A percentile compares a stretch with the other conserved stretches of the same genome.
These are phyloP conservation scores for Mola mola DNA, from an alignment of 2,113 vertebrate genomes.

Conservation along the genomic window DNA sequence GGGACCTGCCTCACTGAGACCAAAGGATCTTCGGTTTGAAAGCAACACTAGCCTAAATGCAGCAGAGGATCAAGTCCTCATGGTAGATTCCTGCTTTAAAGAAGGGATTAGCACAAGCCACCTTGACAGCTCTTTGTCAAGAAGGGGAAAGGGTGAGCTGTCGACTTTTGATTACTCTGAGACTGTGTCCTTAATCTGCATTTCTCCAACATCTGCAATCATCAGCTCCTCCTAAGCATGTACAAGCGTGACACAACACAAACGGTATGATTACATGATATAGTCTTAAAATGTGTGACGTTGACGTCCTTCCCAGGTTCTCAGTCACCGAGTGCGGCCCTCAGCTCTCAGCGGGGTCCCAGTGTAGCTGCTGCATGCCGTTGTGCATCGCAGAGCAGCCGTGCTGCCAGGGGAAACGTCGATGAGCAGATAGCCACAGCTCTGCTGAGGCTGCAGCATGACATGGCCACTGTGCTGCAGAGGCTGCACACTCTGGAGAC, in stretches of 20 bases:
- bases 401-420: slow-evolving; percentile 73
- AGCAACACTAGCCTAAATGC: slow-evolving; percentile 82
- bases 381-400: slow-evolving; percentile 60
- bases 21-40: slow-evolving; percentile 66
- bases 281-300: not conserved
- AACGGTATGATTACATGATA: too few species aligned
- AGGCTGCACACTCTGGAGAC: slow-evolving; percentile 88
- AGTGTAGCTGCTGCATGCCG: slow-evolving; percentile 72
- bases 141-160: slow-evolving; percentile 84
- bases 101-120: slow-evolving; percentile 74
- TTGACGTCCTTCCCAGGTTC: slow-evolving; percentile 72
- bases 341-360: slow-evolving; percentile 56
- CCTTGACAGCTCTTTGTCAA: slow-evolving; percentile 77
- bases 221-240: too few species aligned
- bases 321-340: slow-evolving; percentile 70
- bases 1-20: slow-evolving; percentile 33
- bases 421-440: slow-evolving; percentile 87
- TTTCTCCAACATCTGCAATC: too few species aligned
- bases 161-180: not conserved
- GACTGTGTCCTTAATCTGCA: not conserved
- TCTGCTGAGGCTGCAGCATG: slow-evolving; percentile 87
- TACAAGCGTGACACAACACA: too few species aligned
- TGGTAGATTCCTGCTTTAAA: slow-evolving; percentile 72
- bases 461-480: slow-evolving; percentile 90
- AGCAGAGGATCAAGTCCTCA: slow-evolving; percentile 73